Percentiles rank a stretch among this genome's conserved stretches.
Evolutionary conservation across 2,888 invertebrate species (phyloP).

Genomic region (Incurvaria masculella): DNA sequence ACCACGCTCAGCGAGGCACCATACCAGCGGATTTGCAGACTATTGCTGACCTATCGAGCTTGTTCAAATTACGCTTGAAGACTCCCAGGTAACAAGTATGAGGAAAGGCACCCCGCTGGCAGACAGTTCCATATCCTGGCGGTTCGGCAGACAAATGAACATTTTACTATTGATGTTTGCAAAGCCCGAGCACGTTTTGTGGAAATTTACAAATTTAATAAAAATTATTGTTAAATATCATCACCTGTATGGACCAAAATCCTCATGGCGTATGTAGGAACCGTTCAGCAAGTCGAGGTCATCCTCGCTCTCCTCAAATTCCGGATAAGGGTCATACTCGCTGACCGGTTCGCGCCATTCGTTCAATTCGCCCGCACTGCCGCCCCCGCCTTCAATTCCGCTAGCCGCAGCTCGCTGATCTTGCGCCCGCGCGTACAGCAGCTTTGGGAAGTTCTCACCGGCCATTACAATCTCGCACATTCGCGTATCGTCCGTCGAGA

Average conservation of each 20-base stretch:
- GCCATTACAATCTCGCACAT: constrained; percentile 92
- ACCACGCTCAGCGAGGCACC: no score
- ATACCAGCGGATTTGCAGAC: no score
- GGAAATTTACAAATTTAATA: no score
- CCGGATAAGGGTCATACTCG: constrained; percentile 68
- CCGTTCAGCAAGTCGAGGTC: constrained; percentile 66
- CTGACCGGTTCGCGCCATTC: constrained; percentile 44
- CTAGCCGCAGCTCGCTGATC: constrained; percentile 27
- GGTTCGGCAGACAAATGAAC: no score
- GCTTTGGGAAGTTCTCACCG: constrained; percentile 72
- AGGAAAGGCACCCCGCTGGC: no score
- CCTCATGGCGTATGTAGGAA: constrained; percentile 71
- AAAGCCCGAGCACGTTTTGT: no score
- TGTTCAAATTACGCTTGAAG: no score
- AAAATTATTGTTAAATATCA: no score
- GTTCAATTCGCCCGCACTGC: constrained; percentile 35
- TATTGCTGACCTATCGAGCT: no score
- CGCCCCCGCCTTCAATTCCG: constrained; percentile 27
- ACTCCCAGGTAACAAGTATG: no score
- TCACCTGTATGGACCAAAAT: constrained; percentile 56
- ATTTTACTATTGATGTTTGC: no score
- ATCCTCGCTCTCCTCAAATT: constrained; percentile 73
- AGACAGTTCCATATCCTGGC: no score
- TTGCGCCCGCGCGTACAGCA: constrained; percentile 44
- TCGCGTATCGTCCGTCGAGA: constrained; percentile 93